phyloP scores from a whole-genome alignment of 2,888 invertebrate species.

The Leuctra nigra region DNA sequence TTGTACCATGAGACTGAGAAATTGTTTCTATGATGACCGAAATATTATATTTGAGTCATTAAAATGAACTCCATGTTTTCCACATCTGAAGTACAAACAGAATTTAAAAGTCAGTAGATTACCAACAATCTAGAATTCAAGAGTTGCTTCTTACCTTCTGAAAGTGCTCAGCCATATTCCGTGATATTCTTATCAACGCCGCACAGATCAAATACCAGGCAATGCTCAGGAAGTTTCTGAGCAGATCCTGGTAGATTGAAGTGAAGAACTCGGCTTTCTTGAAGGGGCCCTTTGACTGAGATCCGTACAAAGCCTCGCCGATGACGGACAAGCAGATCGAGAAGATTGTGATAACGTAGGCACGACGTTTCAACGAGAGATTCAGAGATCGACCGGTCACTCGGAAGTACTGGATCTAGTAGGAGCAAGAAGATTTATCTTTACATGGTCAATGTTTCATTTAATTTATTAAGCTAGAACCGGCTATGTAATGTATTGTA shows the following conservation, averaged over 20 bases:
- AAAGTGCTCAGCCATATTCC: conserved; percentile 55
- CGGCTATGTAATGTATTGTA: neutral
- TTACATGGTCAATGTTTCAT: neutral
- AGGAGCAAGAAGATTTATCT: neutral
- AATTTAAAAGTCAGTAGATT: conserved; percentile 43
- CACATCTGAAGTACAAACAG: conserved; percentile 45
- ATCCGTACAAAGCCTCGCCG: neutral
- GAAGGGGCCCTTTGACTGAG: neutral
- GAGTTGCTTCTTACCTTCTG: too few relatives aligned
- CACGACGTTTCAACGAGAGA: neutral
- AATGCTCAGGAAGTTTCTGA: conserved; percentile 46
- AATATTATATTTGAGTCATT: too few relatives aligned
- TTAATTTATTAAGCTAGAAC: neutral
- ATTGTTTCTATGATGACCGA: neutral
- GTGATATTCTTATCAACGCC: conserved; percentile 57
- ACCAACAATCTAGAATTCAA: neutral
- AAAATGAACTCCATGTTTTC: too few relatives aligned
- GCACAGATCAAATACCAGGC: conserved; percentile 68
- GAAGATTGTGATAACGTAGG: neutral
- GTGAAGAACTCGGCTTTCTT: neutral
- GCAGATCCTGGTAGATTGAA: neutral
- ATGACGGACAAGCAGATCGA: neutral
- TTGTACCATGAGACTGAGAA: neutral
- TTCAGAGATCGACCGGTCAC: neutral
- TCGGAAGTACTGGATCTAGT: neutral